A percentile compares a stretch with the other conserved stretches of the same genome.
phyloP scores from a whole-genome alignment of 2,888 invertebrate genomes.

The Steinernema hermaphroditum region DNA sequence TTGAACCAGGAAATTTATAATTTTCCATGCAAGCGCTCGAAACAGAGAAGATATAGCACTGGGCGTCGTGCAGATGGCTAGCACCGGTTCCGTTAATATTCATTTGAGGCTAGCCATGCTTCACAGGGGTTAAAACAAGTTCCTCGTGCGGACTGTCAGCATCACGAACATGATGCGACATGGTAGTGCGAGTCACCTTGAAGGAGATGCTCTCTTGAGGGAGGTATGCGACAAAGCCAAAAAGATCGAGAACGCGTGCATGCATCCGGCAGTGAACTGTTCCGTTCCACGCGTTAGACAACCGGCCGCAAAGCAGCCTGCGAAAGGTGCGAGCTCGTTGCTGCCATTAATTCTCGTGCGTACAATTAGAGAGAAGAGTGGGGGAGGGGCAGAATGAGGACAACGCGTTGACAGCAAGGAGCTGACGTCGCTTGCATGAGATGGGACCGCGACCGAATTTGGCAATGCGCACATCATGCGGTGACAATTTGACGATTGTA shows the following conservation, averaged over 20 bases:
- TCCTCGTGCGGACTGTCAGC: background rate
- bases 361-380: constrained; percentile 8
- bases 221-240: no score
- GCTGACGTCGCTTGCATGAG: background rate
- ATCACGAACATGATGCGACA: no score
- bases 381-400: constrained; percentile 17
- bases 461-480: background rate
- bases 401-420: constrained; percentile 18
- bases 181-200: no score
- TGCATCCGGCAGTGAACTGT: background rate
- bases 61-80: background rate
- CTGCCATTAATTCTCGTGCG: constrained; percentile 30
- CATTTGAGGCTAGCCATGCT: background rate
- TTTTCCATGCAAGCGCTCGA: no score
- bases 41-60: background rate
- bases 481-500: background rate
- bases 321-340: constrained; percentile 26
- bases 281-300: constrained; percentile 24
- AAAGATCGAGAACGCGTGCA: no score
- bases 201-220: no score
- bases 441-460: background rate
- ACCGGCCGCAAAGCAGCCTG: constrained; percentile 23
- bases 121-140: constrained; percentile 20
- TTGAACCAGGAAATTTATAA: no score
- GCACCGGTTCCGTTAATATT: constrained; percentile 9